phyloP scores from a whole-genome alignment of 2,113 vertebrate species.

The Hucho hucho region DNA sequence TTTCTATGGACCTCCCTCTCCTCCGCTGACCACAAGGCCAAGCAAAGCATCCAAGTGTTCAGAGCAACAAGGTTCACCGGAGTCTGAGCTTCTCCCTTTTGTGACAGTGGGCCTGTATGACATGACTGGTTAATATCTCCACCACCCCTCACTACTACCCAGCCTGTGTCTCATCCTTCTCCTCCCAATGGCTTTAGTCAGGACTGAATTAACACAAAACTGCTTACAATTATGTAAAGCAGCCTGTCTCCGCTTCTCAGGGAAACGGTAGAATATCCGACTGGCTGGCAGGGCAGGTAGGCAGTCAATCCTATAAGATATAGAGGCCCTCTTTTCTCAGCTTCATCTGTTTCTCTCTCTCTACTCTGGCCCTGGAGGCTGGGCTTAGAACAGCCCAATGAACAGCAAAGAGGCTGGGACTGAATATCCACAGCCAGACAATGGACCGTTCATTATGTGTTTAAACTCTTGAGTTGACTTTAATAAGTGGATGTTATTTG shows the following conservation, averaged over 20 bases:
- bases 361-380: not conserved
- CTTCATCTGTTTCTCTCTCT: constrained; percentile 30
- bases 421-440: not conserved
- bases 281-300: constrained; percentile 36
- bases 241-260: constrained; percentile 18
- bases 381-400: constrained; percentile 20
- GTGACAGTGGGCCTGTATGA: constrained; percentile 40
- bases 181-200: constrained; percentile 51
- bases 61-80: constrained; percentile 9
- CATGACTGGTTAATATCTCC: constrained; percentile 49
- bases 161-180: constrained; percentile 22
- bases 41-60: constrained; percentile 39
- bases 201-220: constrained; percentile 65
- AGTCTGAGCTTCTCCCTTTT: constrained; percentile 30
- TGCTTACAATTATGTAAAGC: constrained; percentile 66
- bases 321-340: constrained; percentile 22
- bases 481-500: not conserved
- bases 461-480: not conserved
- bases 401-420: not conserved
- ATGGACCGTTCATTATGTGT: not conserved
- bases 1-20: not conserved
- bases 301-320: constrained; percentile 32
- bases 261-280: constrained; percentile 40
- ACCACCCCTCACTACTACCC: constrained; percentile 15
- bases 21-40: constrained; percentile 24